Evolutionary conservation across 2,888 invertebrate genomes (phyloP), one percentile per base, ranked within the genome.

Genomic region (Meliscaeva auricollis): DNA sequence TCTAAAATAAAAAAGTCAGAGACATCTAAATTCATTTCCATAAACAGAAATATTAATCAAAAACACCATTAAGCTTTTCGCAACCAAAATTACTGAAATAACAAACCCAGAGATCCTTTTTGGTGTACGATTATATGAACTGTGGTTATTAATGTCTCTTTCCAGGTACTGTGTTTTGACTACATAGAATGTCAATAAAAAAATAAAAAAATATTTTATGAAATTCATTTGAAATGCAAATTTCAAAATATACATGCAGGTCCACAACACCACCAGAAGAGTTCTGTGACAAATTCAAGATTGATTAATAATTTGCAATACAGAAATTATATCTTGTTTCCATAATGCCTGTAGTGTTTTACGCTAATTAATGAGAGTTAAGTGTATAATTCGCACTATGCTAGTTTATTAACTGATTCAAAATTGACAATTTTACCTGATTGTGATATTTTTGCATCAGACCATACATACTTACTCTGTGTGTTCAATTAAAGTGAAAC

Each of bases 201-300:
- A 62, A 44, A 62, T 15, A 22, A 44, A 44, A 62, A 44, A 62
- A 9, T 44, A 3, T 60, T 62, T 44, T 44, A 26, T 62, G 44
- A 62, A 44, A 44, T 44, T 15, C 26, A 62, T 46, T 64, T 30
- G 62, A 64, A 64, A 30, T 46, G 30, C 46, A 30, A 64, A 64
- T 32, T 64, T 44, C 9, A 26, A 32, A 56, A 54, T n/a, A n/a
- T 26, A 52, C 1, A 26, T 7, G 7, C 8, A 52, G 5, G n/a
- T 5, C 5, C 1, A 30, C n/a, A 17, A 17, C 15, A 8, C 3
- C 3, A 32, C 2, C 3, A 20, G 1, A 6, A 32, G 1, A 13
- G 5, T 35, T 15, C 17, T 9, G 46, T 5, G 15, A n/a, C 6
- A n/a, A 4, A n/a, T 6, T 15, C 5, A 32, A 17, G 3, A 56